phyloP scores from a whole-genome alignment of 1,140 invertebrate species.

The Neodiprion virginianus region DNA sequence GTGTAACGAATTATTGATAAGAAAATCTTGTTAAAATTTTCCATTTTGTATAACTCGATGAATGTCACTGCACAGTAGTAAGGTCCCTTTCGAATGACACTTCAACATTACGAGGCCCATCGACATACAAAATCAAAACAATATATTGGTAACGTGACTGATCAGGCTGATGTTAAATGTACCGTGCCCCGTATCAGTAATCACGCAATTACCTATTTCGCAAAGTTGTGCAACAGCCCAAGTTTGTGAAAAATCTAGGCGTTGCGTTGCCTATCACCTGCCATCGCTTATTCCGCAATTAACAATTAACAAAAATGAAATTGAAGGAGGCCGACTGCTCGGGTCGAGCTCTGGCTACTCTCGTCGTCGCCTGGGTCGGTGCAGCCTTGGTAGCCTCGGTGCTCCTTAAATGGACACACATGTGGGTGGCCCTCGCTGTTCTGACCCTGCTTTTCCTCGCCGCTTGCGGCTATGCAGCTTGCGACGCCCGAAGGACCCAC shows the following conservation, averaged over 20 bases:
- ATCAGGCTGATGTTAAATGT: too few relatives aligned
- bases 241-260: background rate
- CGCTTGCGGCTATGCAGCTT: slow-evolving; percentile 43
- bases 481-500: slow-evolving; percentile 31
- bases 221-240: too few relatives aligned
- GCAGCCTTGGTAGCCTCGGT: slow-evolving; percentile 45
- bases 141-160: too few relatives aligned
- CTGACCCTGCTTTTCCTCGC: slow-evolving; percentile 47
- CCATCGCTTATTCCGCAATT: background rate
- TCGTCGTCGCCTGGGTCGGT: slow-evolving; percentile 45
- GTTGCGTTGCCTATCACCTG: background rate
- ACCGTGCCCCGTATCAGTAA: too few relatives aligned
- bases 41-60: too few relatives aligned
- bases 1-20: too few relatives aligned
- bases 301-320: background rate
- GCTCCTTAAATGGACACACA: slow-evolving; percentile 46
- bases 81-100: too few relatives aligned
- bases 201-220: too few relatives aligned
- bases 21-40: too few relatives aligned
- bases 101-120: too few relatives aligned
- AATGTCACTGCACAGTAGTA: too few relatives aligned
- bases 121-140: too few relatives aligned
- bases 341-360: slow-evolving; percentile 42
- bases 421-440: slow-evolving; percentile 46
- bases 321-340: slow-evolving; percentile 41